Base-by-base conservation (phyloP, 2,113 vertebrate genomes). In the Rissa tridactyla region DNA sequence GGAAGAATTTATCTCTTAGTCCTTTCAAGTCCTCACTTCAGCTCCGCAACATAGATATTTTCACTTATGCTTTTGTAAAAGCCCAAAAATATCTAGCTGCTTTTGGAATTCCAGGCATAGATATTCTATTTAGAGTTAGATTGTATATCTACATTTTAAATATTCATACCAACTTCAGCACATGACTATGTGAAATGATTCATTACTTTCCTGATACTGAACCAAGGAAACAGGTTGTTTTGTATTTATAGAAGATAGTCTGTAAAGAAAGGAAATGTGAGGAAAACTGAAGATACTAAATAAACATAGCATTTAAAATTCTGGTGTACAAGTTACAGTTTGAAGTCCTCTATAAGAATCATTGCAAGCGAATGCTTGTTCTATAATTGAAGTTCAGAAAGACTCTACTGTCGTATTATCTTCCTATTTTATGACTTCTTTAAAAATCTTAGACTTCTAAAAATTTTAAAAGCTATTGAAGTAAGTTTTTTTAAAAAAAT, bases 141-240 rank as follows among this genome's bases (percentile, higher is more conserved):
- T 25, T 58, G 17, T 51, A 57, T 42, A 81, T 88, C 27, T 77
- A n/a, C 32, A 17, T 93, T 90, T 94, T 61, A 96, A 92, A 96
- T 83, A 69, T 79, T 90, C 82, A 86, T 85, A 36, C 47, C 52
- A 78, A 66, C 86, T 89, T 83, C 58, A 94, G 87, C 30, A 84
- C 32, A 88, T 93, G 34, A 76, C 82, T 89, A 60, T 70, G 88
- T 38, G 57, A 93, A 95, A 78, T 75, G 92, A 57, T 80, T 92
- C 79, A 90, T 65, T 70, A 57, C 22, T 92, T 83, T 77, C 46
- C 21, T 57, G 72, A 69, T 55, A 86, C 14, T 26, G 30, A 71
- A 80, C 88, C 81, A 88, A 72, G 83, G 65, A 92, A 90, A 73
- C 66, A 81, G 52, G 86, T 73, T 52, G 18, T 27, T 82, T 90